phyloP scores from a whole-genome alignment of 2,797 vertebrate genomes.

The Syndactyla subalaris region DNA sequence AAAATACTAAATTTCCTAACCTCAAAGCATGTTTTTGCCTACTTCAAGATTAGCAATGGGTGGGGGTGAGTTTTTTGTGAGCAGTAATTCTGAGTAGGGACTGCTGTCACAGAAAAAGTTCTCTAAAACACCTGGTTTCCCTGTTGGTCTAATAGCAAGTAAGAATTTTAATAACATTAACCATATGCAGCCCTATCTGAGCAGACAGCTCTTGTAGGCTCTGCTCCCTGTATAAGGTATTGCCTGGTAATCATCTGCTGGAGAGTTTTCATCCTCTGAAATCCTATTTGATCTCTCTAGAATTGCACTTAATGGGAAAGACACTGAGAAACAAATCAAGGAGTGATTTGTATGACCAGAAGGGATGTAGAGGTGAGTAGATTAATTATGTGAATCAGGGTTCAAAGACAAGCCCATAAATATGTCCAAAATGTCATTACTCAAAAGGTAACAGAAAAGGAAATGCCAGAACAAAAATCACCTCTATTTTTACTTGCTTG shows the following conservation, averaged over 20 bases:
- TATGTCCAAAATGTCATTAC: neutral
- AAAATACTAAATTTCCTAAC: neutral
- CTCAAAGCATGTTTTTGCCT: neutral
- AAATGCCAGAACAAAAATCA: neutral
- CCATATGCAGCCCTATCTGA: neutral
- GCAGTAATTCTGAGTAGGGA: neutral
- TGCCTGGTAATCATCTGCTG: neutral
- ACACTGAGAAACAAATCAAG: neutral
- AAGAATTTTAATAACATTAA: neutral
- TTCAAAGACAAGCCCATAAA: neutral
- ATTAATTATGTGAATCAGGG: neutral
- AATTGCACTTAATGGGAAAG: constrained; percentile 30
- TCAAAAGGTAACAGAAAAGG: neutral
- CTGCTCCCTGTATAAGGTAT: neutral
- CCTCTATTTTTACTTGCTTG: neutral
- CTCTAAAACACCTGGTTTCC: neutral
- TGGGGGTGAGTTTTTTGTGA: neutral
- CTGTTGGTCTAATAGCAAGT: neutral
- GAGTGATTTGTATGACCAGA: neutral
- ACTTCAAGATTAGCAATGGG: neutral
- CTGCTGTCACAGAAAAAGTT: neutral
- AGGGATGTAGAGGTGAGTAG: neutral
- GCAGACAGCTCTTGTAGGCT: neutral
- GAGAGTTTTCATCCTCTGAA: constrained; percentile 6
- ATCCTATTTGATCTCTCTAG: constrained; percentile 33